Base-by-base conservation (phyloP, 2,113 vertebrate species). In the Gallinago undulata region DNA sequence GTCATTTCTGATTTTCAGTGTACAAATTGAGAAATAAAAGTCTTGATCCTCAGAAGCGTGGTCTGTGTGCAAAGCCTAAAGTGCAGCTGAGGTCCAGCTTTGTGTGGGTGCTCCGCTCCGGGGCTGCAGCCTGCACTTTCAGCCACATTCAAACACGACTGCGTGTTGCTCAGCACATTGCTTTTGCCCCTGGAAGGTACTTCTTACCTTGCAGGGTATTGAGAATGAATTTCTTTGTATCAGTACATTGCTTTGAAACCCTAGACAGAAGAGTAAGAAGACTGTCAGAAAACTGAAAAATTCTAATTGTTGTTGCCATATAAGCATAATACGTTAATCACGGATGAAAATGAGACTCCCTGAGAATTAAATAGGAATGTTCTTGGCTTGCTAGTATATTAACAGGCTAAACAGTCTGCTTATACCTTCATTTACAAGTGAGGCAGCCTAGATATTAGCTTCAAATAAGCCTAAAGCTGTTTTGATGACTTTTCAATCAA, bases 281-380 rank as follows among this genome's bases (percentile, higher is more conserved):
- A 74, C 18, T 83, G 50, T 45, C 66, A 87, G 37, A 85, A 88
- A 55, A 47, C 31, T n/a, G 67, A 43, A 18, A 88, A 50, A 10
- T 53, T 39, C 70, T 82, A 68, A 79, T 72, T 94, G 43, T 37
- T 88, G 22, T 68, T 89, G 39, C 45, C 64, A 14, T 72, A 21
- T 53, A 77, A 78, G 23, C n/a, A 63, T 87, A 84, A 81, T 66
- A 79, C 57, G 89, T 85, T 57, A 82, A 66, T 76, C 48, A 66
- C 39, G 41, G 51, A 35, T 76, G 35, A 68, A 76, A 69, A 66
- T 62, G 55, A 91, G 28, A 45, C 23, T 90, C 56, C 19, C 41
- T 47, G 68, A 75, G 53, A 89, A 64, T 39, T 74, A 56, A 84
- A 30, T 19, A 92, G 69, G 50, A 59, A 68, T 68, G 16, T 84